phyloP scores from a whole-genome alignment of 2,797 vertebrate species.

The Gorsachius magnificus region DNA sequence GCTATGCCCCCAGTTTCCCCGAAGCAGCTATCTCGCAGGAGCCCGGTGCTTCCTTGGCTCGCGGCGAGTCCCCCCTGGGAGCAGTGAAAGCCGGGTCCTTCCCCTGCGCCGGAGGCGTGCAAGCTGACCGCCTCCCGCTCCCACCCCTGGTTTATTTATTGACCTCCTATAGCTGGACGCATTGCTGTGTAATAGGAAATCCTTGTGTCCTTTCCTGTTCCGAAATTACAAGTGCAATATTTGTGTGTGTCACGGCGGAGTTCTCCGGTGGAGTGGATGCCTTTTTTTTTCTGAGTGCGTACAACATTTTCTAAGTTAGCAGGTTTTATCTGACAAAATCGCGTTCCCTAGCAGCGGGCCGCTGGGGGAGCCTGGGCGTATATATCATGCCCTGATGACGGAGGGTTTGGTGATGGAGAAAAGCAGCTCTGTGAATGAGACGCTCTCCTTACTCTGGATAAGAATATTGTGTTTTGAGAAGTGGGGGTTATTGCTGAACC shows the following conservation, averaged over 20 bases:
- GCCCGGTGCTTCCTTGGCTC: not conserved
- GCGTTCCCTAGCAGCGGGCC: conserved; percentile 80
- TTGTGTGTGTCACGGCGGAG: conserved; percentile 72
- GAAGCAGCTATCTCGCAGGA: not conserved
- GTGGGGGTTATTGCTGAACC: conserved; percentile 55
- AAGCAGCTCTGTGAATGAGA: conserved; percentile 80
- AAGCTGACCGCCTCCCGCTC: not conserved
- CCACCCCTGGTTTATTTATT: conserved; percentile 88
- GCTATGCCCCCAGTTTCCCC: not conserved
- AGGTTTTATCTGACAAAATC: conserved; percentile 15
- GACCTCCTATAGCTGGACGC: conserved; percentile 80
- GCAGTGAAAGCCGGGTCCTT: not conserved
- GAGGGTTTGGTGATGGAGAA: conserved; percentile 70
- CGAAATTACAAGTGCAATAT: conserved; percentile 96
- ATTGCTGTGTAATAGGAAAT: conserved; percentile 79
- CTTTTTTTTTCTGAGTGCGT: not conserved
- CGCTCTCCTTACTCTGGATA: conserved; percentile 80
- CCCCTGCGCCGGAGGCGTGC: not conserved
- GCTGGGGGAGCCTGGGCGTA: conserved; percentile 83
- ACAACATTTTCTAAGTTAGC: conserved; percentile 33
- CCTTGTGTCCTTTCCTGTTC: conserved; percentile 71
- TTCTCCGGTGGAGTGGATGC: conserved; percentile 63
- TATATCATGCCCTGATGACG: conserved; percentile 80
- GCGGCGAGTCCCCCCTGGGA: not conserved
- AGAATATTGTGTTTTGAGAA: conserved; percentile 69